Evolutionary conservation across 2,113 vertebrate species (phyloP).

Genomic region (Dissostichus mawsoni): DNA sequence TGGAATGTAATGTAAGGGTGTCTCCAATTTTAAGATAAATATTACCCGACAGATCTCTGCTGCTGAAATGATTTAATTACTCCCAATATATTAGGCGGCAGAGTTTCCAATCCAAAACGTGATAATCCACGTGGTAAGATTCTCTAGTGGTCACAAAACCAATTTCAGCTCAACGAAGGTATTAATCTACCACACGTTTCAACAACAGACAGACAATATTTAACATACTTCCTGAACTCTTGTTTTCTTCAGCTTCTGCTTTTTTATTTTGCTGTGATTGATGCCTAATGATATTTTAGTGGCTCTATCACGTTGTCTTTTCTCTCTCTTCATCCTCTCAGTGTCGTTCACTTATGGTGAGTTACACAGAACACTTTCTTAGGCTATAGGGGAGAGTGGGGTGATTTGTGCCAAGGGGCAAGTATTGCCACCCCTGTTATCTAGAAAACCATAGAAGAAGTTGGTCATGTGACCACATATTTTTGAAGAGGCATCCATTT

Average conservation of each 20-base stretch:
- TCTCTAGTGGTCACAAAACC: slow-evolving; percentile 41
- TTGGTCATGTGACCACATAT: too few relatives aligned
- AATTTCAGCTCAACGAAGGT: slow-evolving; percentile 23
- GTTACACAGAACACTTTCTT: slow-evolving; percentile 33
- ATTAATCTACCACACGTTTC: slow-evolving; percentile 43
- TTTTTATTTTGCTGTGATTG: slow-evolving; percentile 41
- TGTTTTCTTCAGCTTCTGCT: not conserved
- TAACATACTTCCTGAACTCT: slow-evolving; percentile 29
- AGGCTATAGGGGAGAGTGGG: too few relatives aligned
- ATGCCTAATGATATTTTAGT: slow-evolving; percentile 5
- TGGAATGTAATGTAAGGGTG: too few relatives aligned
- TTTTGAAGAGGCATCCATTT: too few relatives aligned
- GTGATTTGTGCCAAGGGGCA: too few relatives aligned
- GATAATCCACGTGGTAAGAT: slow-evolving; percentile 9
- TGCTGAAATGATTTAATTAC: too few relatives aligned
- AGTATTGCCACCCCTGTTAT: too few relatives aligned
- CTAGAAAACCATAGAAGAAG: too few relatives aligned
- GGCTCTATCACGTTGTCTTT: slow-evolving; percentile 30
- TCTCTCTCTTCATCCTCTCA: not conserved
- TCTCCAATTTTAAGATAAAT: too few relatives aligned
- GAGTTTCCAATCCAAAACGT: slow-evolving; percentile 8
- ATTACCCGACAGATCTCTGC: too few relatives aligned
- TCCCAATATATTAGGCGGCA: too few relatives aligned
- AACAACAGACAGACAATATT: slow-evolving; percentile 38
- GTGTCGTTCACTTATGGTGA: slow-evolving; percentile 34